Evolutionary conservation across 2,888 invertebrate species (phyloP).

Genomic region (Paralinhomoeus sp.): DNA sequence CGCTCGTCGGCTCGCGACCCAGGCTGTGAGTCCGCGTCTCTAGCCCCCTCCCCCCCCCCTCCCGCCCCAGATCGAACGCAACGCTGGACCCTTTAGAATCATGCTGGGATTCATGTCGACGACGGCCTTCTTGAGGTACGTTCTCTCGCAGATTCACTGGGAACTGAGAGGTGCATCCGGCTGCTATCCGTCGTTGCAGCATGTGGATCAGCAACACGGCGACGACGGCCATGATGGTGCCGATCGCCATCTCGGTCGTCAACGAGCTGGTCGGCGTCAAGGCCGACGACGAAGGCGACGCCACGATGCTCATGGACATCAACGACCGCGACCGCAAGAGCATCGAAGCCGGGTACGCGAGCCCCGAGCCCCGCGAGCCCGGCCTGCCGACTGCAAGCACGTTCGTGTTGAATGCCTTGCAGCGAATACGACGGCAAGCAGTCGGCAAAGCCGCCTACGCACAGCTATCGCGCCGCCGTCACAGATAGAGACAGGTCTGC

Average conservation of each 20-base stretch:
- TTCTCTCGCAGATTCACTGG: background rate
- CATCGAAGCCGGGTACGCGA: background rate
- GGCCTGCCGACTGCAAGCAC: too few relatives aligned
- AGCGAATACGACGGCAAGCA: too few relatives aligned
- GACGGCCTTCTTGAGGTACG: constrained; percentile 16
- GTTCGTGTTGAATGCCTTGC: too few relatives aligned
- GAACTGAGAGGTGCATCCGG: too few relatives aligned
- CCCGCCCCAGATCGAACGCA: background rate
- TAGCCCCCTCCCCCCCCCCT: too few relatives aligned
- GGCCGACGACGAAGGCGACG: background rate
- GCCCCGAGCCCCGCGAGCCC: too few relatives aligned
- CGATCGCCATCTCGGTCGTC: constrained; percentile 13
- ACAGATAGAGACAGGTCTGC: too few relatives aligned
- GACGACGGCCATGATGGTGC: constrained; percentile 22
- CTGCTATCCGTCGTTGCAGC: background rate
- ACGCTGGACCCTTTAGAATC: constrained; percentile 12
- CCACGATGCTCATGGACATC: background rate
- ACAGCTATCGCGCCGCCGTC: too few relatives aligned
- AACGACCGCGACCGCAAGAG: background rate
- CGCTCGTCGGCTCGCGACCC: constrained; percentile 2
- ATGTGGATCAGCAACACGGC: constrained; percentile 33
- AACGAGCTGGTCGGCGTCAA: constrained; percentile 9
- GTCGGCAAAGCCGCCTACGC: too few relatives aligned
- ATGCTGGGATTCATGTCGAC: constrained; percentile 22
- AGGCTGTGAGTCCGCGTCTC: background rate